Evolutionary conservation across 2,113 vertebrate genomes (phyloP).

Genomic region (Electrona antarctica): DNA sequence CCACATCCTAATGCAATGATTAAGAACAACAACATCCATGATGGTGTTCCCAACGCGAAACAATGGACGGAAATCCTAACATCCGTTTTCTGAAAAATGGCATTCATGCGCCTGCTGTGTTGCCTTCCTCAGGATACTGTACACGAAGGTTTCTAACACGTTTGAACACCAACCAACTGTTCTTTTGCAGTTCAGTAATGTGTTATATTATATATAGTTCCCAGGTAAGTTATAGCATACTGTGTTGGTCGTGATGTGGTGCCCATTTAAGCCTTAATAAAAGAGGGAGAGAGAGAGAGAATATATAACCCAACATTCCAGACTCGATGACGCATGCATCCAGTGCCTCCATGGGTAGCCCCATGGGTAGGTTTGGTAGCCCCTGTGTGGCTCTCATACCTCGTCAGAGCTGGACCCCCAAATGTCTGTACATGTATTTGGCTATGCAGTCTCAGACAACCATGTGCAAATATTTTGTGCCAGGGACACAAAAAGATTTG

Average conservation of each 20-base stretch:
- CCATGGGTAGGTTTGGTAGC: too few species aligned
- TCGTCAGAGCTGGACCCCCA: too few species aligned
- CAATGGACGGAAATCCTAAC: conserved; percentile 80
- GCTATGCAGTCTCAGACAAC: too few species aligned
- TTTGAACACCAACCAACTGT: conserved; percentile 43
- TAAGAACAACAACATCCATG: conserved; percentile 74
- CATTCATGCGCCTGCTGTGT: conserved; percentile 68
- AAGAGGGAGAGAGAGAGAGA: too few species aligned
- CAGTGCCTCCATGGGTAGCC: conserved; percentile 4
- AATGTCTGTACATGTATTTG: too few species aligned
- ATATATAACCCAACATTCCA: not conserved
- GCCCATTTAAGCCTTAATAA: too few species aligned
- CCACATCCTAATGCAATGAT: conserved; percentile 71
- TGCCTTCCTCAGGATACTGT: conserved; percentile 70
- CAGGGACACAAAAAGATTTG: too few species aligned
- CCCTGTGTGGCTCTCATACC: too few species aligned
- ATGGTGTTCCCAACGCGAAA: conserved; percentile 71
- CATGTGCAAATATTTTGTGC: too few species aligned
- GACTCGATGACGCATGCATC: conserved; percentile 23
- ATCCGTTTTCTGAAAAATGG: conserved; percentile 74
- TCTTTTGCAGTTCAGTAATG: not conserved
- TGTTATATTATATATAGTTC: not conserved
- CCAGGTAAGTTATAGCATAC: too few species aligned
- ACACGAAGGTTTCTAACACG: conserved; percentile 65
- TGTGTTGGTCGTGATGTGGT: too few species aligned